phyloP scores from a whole-genome alignment of 2,113 vertebrate species.

The Peromyscus maniculatus region DNA sequence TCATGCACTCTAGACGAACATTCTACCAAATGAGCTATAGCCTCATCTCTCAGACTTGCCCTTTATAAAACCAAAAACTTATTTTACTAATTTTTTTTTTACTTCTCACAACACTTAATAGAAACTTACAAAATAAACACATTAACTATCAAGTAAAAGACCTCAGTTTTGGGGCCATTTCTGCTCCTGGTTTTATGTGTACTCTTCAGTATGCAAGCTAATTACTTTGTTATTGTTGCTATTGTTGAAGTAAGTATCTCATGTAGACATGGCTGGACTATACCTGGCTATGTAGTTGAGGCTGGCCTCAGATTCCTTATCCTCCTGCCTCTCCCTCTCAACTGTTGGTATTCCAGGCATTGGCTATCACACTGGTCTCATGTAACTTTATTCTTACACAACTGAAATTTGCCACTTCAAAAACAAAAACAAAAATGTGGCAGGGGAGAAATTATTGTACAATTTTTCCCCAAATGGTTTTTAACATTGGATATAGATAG shows the following conservation, averaged over 20 bases:
- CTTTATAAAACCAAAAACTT: constrained; percentile 60
- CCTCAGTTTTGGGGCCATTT: constrained; percentile 25
- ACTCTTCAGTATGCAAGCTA: not conserved
- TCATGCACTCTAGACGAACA: not conserved
- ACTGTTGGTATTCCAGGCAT: not conserved
- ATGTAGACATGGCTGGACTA: not conserved
- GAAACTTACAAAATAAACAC: constrained; percentile 42
- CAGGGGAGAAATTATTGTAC: not conserved
- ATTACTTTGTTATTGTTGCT: not conserved
- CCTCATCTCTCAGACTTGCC: not conserved
- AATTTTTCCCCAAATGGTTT: constrained; percentile 32
- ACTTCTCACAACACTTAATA: not conserved
- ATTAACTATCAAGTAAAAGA: constrained; percentile 51
- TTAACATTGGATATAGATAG: constrained; percentile 18
- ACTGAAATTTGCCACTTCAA: constrained; percentile 42
- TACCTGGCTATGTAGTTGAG: not conserved
- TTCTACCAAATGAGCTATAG: not conserved
- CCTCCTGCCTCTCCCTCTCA: not conserved
- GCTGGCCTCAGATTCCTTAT: not conserved
- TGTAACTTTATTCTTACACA: constrained; percentile 34
- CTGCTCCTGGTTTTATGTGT: constrained; percentile 24
- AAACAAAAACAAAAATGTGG: constrained; percentile 39
- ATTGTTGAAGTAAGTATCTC: not conserved
- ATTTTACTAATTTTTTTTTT: constrained; percentile 53
- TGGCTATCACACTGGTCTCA: not conserved